These are phyloP conservation scores for Nansenia antarctica DNA, from an alignment of 2,113 vertebrate genomes.

Conservation along the genomic window DNA sequence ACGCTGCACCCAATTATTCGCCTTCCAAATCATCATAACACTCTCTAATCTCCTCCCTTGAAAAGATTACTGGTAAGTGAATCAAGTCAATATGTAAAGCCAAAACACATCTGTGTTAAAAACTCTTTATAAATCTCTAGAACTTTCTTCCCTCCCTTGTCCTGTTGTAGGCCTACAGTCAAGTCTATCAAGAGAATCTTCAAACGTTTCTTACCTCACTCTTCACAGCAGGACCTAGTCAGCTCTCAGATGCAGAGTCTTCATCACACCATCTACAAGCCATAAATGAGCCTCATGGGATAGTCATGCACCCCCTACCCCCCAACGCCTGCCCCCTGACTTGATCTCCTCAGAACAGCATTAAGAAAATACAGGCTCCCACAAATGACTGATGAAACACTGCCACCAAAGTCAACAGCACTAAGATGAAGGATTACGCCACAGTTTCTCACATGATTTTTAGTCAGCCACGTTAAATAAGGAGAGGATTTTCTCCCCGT, in stretches of 20 bases:
- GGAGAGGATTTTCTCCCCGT: constrained; percentile 46
- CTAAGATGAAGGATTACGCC: constrained; percentile 27
- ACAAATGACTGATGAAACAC: not conserved
- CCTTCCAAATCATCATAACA: constrained; percentile 17
- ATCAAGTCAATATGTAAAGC: not conserved
- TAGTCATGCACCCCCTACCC: not conserved
- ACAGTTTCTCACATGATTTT: constrained; percentile 44
- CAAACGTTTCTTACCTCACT: not conserved
- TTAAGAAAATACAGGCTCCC: constrained; percentile 13
- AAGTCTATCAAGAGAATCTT: not conserved
- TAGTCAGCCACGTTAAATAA: constrained; percentile 47
- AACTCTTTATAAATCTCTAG: not conserved
- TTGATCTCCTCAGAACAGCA: not conserved
- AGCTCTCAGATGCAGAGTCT: not conserved
- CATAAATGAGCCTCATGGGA: not conserved
- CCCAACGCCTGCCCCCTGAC: constrained; percentile 5
- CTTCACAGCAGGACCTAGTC: not conserved
- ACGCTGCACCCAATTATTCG: constrained; percentile 24
- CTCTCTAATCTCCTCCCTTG: constrained; percentile 14
- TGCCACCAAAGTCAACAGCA: constrained; percentile 27
- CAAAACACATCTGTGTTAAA: not conserved
- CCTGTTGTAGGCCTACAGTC: not conserved
- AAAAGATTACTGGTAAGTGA: not conserved
- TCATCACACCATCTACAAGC: not conserved
- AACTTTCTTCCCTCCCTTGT: not conserved